Evolutionary conservation across 2,797 vertebrate species (phyloP), one percentile per base, ranked within the genome.

Genomic region (Podarcis siculus): DNA sequence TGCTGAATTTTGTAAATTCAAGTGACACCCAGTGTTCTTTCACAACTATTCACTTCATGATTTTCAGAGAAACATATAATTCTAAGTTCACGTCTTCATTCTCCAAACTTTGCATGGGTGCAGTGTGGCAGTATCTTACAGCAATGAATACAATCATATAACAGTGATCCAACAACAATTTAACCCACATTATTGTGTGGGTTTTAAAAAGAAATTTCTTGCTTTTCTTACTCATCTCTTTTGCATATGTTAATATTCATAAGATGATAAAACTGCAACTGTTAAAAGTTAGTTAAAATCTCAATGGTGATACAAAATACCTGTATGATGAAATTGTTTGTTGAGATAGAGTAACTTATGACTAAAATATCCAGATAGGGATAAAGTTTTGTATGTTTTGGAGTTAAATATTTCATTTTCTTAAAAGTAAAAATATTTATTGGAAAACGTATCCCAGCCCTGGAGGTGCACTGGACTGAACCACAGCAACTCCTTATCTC

Each of bases 31-130:
- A 0, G 64, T 27, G 15, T 2, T 77, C 0, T 83, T 90, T 87
- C 42, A 76, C 0, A 0, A 87, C 67, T 89, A 90, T 89, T 89
- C 45, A 86, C 35, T 81, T 13, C 13, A n/a, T 35, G 0, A 0
- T 3, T 67, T 91, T 81, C 49, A 8, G 30, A n/a, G 55, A 86
- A 82, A 61, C 19, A 37, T 3, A 9, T 72, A 80, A 35, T 55
- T 35, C n/a, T 55, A 55, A 13, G 23, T 72, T 32, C 82, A 83
- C 1, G 17, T 84, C 79, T 92, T 92, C 87, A 81, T 80, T 76
- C 64, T 83, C 88, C 92, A 90, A 45, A 75, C 80, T 92, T 81
- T 87, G 79, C 55, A 83, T 73, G 45, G 83, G 85, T 93, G 1
- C 49, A 64, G 90, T 84, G 37, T 35, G 42, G 13, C 39, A 79